Base-by-base conservation (phyloP, 2,113 vertebrate genomes). In the Sinocyclocheilus anophthalmus region DNA sequence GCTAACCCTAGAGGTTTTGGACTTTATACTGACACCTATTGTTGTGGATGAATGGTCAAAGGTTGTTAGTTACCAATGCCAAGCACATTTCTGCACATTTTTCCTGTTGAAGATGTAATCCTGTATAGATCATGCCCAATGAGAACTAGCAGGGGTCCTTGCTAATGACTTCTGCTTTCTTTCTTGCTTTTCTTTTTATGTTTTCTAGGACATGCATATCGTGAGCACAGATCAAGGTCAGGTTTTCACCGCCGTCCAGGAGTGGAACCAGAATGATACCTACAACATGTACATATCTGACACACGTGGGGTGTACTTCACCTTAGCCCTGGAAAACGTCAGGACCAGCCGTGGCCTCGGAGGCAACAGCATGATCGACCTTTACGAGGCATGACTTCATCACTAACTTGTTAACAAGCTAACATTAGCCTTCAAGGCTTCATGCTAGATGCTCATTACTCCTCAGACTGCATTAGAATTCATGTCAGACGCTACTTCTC, bases 241-340 rank as follows among this genome's bases (percentile, higher is more conserved):
- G 93, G 98, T 99, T 1, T 99, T 99, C 86, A 96, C 98, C 1
- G 98, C 98, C 0, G 97, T 99, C n/a, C 98, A 99, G 81, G 98
- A 99, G 90, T 99, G 98, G 98, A 98, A 99, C 94, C 98, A 99
- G 92, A 99, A 99, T 0, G 98, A 99, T 48, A 99, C 98, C 0
- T 99, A 99, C 85, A 99, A 99, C 88, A 95, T 99, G 88, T 99
- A 99, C 88, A 96, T 98, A 94, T 99, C 98, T 0, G 98, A 99
- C 92, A 95, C 94, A 0, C 95, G 94, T 22, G 98, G 98, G 4
- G 92, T 98, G 89, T 97, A 96, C 95, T 99, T 99, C 90, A 99
- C 97, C 33, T 90, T 99, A 90, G 97, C 97, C 76, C 94, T 99
- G 95, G 98, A 99, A 93, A 99, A 99, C 1, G 95, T 99, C 83